Base-by-base conservation (phyloP, 2,113 vertebrate species). In the Haemorhous mexicanus region DNA sequence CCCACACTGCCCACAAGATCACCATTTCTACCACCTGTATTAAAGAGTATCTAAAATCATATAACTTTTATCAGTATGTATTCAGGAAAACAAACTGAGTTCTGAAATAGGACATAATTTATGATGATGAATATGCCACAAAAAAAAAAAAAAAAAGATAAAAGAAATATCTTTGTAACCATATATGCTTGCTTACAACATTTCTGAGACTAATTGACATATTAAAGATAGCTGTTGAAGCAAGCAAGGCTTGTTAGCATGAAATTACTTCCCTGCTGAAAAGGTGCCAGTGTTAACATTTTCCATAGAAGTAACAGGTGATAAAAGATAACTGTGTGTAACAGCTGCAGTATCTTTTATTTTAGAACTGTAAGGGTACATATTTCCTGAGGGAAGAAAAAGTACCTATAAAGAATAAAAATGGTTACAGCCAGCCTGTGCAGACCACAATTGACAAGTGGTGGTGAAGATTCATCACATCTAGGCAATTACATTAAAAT, bases 221-320 rank as follows among this genome's bases (percentile, higher is more conserved):
- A 55, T 67, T 52, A 89, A 78, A 92, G 47, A 26, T 37, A 87
- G 24, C 11, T 64, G 41, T 68, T 72, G 52, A 59, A 92, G 33
- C 43, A 87, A 75, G 64, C 4, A 91, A 78, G 52, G 1, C 22
- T 69, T 58, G n/a, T 72, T 79, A 32, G 53, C n/a, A 24, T 30
- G 23, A 83, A 94, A 82, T 68, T 21, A 52, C 30, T 94, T 94
- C 89, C 95, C 78, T n/a, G 69, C 27, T 61, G 44, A 78, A 91
- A 93, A 94, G 21, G 30, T 89, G 61, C 69, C 69, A 78, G 15
- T 32, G 44, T 56, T 87, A 89, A 91, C 7, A 89, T 75, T 95
- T 91, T 50, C 64, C 84, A 59, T 39, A 63, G 53, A 86, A 81
- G 53, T 55, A 86, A 69, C 18, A 89, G 17, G n/a, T 81, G 86